Evolutionary conservation across 2,797 vertebrate species (phyloP), one percentile per base, ranked within the genome.

Genomic region (Trematomus bernacchii): DNA sequence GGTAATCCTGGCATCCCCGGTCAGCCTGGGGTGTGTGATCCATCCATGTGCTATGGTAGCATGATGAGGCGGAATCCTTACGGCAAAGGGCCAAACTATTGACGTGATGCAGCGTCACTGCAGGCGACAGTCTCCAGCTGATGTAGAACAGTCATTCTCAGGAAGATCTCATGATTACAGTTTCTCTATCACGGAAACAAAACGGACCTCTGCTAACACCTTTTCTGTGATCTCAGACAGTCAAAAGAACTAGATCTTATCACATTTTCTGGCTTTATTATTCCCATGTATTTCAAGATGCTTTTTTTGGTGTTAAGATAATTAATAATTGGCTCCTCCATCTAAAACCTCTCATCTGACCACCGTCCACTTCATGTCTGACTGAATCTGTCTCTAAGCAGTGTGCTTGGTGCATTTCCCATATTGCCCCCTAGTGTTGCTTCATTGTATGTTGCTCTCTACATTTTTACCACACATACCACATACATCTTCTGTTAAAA

Each of bases 11-110:
- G 98, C 55, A 93, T 93, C 2, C 95, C 95, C 23, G 98, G 98
- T 43, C 86, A 96, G 4, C 96, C 97, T 43, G 98, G 98, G 73
- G 93, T 96, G 81, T 99, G 98, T 76, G 97, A 99, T 83, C 97
- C 96, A 55, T 96, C 97, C 4, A 88, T 97, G 69, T 99, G 98
- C 92, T 98, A 99, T 61, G 93, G 96, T 82, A 94, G 95, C 63
- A 95, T 97, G 92, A 96, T 97, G 84, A 94, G 97, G 83, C 95
- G 95, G 93, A 95, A 97, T 94, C 94, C 96, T 65, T 99, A 97
- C 90, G 96, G 96, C 92, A 99, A 99, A 96, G 98, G 97, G 88
- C 98, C 98, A 87, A 98, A 96, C 92, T 99, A 99, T 95, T 99
- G 95, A 94, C 40, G 63, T 62, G 79, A 57, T 23, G 65, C 72